These are phyloP conservation scores for Pollenia amentaria DNA, from an alignment of 2,888 invertebrate species.

Conservation along the genomic window DNA sequence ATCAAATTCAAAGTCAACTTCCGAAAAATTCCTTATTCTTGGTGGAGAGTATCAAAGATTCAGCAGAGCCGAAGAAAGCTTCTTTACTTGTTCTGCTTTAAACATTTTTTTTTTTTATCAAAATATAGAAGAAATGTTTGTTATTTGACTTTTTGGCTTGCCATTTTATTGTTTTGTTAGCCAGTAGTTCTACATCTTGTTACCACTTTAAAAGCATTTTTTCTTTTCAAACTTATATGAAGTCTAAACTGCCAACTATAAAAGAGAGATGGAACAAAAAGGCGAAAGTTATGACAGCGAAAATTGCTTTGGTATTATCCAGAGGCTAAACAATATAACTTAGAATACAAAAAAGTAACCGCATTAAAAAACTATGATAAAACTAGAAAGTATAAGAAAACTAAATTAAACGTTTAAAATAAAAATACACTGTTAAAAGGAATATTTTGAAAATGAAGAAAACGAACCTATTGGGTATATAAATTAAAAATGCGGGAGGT, in stretches of 20 bases:
- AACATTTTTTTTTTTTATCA: no score
- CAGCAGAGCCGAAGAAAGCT: no score
- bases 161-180: conserved; percentile 72
- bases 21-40: no score
- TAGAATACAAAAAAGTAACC: conserved; percentile 1
- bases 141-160: conserved; percentile 71
- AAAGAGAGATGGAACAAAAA: conserved; percentile 43
- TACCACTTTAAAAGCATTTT: conserved; percentile 68
- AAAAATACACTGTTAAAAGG: background rate
- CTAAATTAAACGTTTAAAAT: conserved; percentile 11
- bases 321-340: conserved; percentile 46
- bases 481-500: no score
- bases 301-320: conserved; percentile 70
- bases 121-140: conserved; percentile 60
- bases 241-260: conserved; percentile 4
- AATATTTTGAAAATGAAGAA: background rate
- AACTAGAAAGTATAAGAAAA: background rate
- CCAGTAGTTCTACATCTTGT: conserved; percentile 56
- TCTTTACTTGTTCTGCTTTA: no score
- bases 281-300: conserved; percentile 74
- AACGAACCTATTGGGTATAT: no score
- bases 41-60: no score
- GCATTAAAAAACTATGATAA: conserved; percentile 9
- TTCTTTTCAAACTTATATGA: conserved; percentile 16
- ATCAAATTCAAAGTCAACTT: no score